Conservation (phyloP, 2,888 invertebrate genomes). For the Philereme vetulata region DNA sequence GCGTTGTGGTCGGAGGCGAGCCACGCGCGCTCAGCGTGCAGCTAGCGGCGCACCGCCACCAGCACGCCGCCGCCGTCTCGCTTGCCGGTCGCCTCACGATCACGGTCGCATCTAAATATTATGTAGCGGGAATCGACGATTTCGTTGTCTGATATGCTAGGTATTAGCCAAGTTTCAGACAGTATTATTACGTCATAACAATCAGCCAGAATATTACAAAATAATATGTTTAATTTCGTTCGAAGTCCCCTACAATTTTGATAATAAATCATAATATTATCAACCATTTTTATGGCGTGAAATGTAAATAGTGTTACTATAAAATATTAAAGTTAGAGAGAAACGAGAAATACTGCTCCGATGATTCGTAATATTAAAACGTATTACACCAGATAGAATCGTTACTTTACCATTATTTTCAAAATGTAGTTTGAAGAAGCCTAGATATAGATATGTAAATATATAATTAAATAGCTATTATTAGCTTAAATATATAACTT, state of each 20-base stretch:
- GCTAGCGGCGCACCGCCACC: slow-evolving; percentile 8
- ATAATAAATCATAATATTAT: slow-evolving; percentile 5
- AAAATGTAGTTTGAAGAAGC: not conserved
- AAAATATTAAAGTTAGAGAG: not conserved
- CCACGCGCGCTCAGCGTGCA: no score
- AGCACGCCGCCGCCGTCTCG: slow-evolving; percentile 2
- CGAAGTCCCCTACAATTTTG: slow-evolving; percentile 7
- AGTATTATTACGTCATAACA: slow-evolving; percentile 4
- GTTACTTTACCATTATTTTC: not conserved
- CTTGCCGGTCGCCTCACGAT: slow-evolving; percentile 2
- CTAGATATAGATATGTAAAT: no score
- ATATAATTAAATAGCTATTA: no score
- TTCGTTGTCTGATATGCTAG: not conserved
- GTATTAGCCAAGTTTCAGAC: slow-evolving; percentile 1
- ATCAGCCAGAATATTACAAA: not conserved
- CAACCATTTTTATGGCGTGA: not conserved
- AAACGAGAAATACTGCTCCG: not conserved
- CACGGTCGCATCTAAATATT: slow-evolving; percentile 3
- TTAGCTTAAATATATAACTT: no score
- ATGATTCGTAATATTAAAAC: no score
- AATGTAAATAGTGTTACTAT: slow-evolving; percentile 4
- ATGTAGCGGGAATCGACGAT: not conserved
- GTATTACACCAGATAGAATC: not conserved
- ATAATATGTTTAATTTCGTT: slow-evolving; percentile 5
- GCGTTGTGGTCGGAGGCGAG: no score